These are phyloP conservation scores for Drosophila pseudoananassae DNA, from an alignment of 1,140 invertebrate genomes.

Conservation along the genomic window DNA sequence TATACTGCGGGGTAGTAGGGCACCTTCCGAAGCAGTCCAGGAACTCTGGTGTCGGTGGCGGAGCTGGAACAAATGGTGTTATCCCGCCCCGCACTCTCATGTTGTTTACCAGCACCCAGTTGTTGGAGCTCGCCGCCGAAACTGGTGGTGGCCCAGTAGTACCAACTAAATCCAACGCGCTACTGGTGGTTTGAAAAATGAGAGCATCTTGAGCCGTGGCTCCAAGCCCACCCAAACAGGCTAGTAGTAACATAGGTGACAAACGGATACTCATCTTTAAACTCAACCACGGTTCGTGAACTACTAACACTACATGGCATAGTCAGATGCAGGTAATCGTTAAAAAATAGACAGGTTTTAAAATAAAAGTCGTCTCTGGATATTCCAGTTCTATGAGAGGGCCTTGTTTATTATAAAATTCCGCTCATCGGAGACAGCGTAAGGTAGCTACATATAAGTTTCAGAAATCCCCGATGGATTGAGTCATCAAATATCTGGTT, in stretches of 20 bases:
- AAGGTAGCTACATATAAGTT: background rate
- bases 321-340: constrained; percentile 9
- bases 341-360: constrained; percentile 30
- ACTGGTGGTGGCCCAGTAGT: background rate
- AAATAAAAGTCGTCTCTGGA: constrained; percentile 13
- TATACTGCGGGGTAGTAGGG: constrained; percentile 86
- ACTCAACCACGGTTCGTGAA: background rate
- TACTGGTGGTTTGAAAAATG: constrained; percentile 31
- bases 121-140: constrained; percentile 4
- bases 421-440: background rate
- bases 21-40: constrained; percentile 84
- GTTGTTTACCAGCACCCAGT: constrained; percentile 75
- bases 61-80: constrained; percentile 52
- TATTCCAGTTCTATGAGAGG: constrained; percentile 44
- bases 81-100: constrained; percentile 41
- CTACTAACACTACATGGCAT: constrained; percentile 9
- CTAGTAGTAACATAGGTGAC: background rate
- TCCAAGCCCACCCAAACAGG: constrained; percentile 6
- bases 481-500: constrained; percentile 9
- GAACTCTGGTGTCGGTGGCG: constrained; percentile 65
- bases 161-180: background rate
- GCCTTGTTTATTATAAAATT: constrained; percentile 2
- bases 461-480: constrained; percentile 8
- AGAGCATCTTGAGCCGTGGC: constrained; percentile 30
- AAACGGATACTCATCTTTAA: constrained; percentile 30